Percentiles rank a stretch among this genome's conserved stretches.
Evolutionary conservation across 2,888 invertebrate genomes (phyloP).

Genomic region (Melanostoma mellinum): DNA sequence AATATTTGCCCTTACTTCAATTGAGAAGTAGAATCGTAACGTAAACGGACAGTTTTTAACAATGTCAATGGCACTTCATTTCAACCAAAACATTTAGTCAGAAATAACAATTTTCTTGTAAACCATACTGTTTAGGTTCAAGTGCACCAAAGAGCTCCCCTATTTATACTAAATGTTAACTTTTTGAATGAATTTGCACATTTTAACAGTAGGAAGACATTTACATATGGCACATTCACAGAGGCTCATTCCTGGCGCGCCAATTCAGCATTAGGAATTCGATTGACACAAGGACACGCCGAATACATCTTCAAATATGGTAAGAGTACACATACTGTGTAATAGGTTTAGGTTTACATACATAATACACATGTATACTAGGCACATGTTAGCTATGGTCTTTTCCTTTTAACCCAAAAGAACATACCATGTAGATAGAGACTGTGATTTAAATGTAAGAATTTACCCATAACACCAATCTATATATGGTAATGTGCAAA

Average conservation of each 20-base stretch:
- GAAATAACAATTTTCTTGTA: no score
- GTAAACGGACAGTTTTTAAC: no score
- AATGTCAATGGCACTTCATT: no score
- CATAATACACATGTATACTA: neutral
- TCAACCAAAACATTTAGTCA: no score
- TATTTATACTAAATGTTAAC: slow-evolving; percentile 14
- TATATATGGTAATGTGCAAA: slow-evolving; percentile 45
- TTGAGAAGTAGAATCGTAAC: no score
- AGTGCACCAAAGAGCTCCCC: neutral
- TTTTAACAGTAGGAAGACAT: slow-evolving; percentile 25
- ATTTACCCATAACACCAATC: neutral
- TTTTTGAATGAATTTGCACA: slow-evolving; percentile 47
- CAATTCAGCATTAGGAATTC: slow-evolving; percentile 35
- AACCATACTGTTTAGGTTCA: no score
- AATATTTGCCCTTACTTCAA: no score
- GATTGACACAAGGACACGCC: slow-evolving; percentile 37
- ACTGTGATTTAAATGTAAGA: slow-evolving; percentile 29
- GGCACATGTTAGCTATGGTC: neutral
- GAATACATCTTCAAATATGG: slow-evolving; percentile 7
- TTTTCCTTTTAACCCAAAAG: neutral
- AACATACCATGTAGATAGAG: neutral
- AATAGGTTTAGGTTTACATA: no score
- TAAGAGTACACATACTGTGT: no score
- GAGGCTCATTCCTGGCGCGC: neutral
- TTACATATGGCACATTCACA: slow-evolving; percentile 15